These are phyloP conservation scores for Vanacampus margaritifer DNA, from an alignment of 2,113 vertebrate species.

Conservation along the genomic window DNA sequence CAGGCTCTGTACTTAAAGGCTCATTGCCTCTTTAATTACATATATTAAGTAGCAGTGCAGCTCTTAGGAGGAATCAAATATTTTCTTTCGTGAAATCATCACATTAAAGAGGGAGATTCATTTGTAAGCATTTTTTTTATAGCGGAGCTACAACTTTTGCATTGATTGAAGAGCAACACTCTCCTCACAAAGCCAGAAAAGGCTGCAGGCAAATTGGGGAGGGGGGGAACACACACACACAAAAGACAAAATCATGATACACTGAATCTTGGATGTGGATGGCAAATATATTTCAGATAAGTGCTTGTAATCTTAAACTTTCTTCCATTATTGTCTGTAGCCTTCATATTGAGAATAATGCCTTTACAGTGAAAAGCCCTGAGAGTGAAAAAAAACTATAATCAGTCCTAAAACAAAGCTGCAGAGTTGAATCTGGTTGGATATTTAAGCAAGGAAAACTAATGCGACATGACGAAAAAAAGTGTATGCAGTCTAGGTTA, in stretches of 20 bases:
- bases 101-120: neutral
- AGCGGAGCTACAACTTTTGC: neutral
- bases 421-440: neutral
- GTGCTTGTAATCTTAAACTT: neutral
- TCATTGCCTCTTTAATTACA: constrained; percentile 10
- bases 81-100: constrained; percentile 3
- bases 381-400: neutral
- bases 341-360: neutral
- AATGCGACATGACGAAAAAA: neutral
- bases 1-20: constrained; percentile 8
- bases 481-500: neutral
- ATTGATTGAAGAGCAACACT: neutral
- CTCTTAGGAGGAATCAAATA: neutral
- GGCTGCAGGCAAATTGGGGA: no score
- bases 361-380: neutral
- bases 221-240: no score
- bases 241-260: neutral
- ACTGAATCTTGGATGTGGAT: neutral
- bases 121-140: constrained; percentile 5
- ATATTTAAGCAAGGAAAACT: neutral
- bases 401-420: neutral
- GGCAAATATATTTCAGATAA: neutral
- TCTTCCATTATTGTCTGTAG: neutral
- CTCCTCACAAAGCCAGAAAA: constrained; percentile 6
- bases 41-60: neutral